phyloP scores from a whole-genome alignment of 2,113 vertebrate species.

The Hepsetus odoe region DNA sequence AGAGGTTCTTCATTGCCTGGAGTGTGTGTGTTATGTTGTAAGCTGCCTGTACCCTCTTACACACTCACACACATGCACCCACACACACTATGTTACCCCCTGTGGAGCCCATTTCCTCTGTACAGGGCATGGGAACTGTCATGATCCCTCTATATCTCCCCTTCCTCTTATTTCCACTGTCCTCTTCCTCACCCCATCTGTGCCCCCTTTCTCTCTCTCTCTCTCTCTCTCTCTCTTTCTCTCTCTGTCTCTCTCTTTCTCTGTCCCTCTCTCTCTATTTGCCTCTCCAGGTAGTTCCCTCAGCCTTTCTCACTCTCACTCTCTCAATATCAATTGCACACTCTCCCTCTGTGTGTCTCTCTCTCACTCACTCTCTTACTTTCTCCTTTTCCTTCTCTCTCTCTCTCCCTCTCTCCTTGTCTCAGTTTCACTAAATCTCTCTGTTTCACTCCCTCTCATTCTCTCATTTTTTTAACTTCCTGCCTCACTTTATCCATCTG shows the following conservation, averaged over 20 bases:
- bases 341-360: constrained; percentile 50
- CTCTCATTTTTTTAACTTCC: constrained; percentile 68
- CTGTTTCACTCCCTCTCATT: constrained; percentile 16
- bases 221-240: constrained; percentile 56
- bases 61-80: constrained; percentile 49
- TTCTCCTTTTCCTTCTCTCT: constrained; percentile 49
- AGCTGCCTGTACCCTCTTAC: constrained; percentile 33
- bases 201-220: constrained; percentile 58
- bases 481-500: constrained; percentile 83
- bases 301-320: constrained; percentile 63
- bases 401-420: constrained; percentile 51
- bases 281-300: constrained; percentile 26
- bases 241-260: constrained; percentile 57
- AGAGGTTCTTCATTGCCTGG: constrained; percentile 25
- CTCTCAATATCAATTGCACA: constrained; percentile 49
- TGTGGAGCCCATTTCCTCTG: constrained; percentile 77
- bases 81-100: constrained; percentile 59
- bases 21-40: neutral
- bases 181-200: constrained; percentile 49
- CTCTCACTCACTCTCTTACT: constrained; percentile 57
- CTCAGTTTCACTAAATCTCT: constrained; percentile 32
- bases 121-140: constrained; percentile 80
- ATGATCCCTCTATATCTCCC: constrained; percentile 57
- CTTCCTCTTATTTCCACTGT: constrained; percentile 66
- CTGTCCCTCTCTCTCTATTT: constrained; percentile 53